Evolutionary conservation across 2,888 invertebrate species (phyloP).

Genomic region (Myopa testacea): DNA sequence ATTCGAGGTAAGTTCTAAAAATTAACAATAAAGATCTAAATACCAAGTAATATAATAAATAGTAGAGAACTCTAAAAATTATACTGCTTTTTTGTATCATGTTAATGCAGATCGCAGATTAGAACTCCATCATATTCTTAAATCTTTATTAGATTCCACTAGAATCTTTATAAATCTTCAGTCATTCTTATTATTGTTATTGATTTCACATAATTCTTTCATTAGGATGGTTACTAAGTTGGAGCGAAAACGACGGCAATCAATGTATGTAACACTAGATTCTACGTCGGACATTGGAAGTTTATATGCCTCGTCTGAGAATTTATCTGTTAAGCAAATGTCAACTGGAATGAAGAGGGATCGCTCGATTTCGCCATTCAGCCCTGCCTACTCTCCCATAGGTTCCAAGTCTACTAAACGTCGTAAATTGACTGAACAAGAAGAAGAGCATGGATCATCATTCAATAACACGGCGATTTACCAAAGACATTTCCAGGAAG

Average conservation of each 20-base stretch:
- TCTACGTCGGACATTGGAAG: slow-evolving; percentile 60
- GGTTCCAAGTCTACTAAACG: slow-evolving; percentile 54
- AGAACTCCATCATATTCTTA: no score
- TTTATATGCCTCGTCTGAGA: slow-evolving; percentile 60
- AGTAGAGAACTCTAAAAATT: neutral
- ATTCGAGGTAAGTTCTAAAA: slow-evolving; percentile 55
- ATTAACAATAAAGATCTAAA: neutral
- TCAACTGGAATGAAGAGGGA: slow-evolving; percentile 54
- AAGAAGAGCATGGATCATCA: slow-evolving; percentile 37
- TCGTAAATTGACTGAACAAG: slow-evolving; percentile 56
- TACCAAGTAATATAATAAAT: neutral
- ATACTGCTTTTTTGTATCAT: no score
- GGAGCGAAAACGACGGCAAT: slow-evolving; percentile 52
- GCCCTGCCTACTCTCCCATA: slow-evolving; percentile 63
- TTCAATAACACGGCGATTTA: slow-evolving; percentile 1
- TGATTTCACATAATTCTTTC: neutral
- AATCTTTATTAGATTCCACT: no score
- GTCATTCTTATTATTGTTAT: slow-evolving; percentile 9
- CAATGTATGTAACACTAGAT: slow-evolving; percentile 45
- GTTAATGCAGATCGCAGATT: no score
- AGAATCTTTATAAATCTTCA: no score
- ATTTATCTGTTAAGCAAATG: slow-evolving; percentile 50
- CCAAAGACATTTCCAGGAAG: neutral
- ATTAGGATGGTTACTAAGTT: slow-evolving; percentile 50
- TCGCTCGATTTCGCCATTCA: slow-evolving; percentile 62